These are phyloP conservation scores for Spisula subtruncata DNA, from an alignment of 2,888 invertebrate species.

Conservation along the genomic window DNA sequence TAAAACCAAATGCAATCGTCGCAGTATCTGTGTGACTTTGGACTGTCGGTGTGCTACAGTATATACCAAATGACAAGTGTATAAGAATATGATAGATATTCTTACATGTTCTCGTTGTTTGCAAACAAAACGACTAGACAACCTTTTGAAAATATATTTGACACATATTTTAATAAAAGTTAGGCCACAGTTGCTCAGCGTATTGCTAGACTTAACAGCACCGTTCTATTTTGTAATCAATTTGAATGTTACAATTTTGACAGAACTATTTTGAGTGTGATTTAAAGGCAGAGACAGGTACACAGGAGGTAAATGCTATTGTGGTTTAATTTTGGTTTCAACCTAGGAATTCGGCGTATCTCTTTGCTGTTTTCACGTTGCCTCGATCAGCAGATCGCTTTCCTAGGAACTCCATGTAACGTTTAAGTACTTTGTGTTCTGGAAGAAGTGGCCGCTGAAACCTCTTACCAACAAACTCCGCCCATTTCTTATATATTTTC, in stretches of 20 bases:
- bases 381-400: conserved; percentile 50
- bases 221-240: conserved; percentile 6
- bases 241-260: too few relatives aligned
- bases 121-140: not conserved
- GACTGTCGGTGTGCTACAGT: too few relatives aligned
- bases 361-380: not conserved
- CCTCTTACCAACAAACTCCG: conserved; percentile 66
- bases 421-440: conserved; percentile 44
- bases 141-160: conserved; percentile 13
- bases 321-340: not conserved
- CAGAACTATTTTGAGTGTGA: not conserved
- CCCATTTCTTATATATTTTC: conserved; percentile 40
- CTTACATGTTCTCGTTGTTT: too few relatives aligned
- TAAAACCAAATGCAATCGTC: too few relatives aligned
- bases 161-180: not conserved
- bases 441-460: not conserved
- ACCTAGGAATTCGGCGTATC: conserved; percentile 40
- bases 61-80: too few relatives aligned
- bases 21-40: too few relatives aligned
- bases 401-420: conserved; percentile 73
- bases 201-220: not conserved
- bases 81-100: too few relatives aligned
- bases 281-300: conserved; percentile 8
- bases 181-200: not conserved
- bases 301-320: not conserved